Percentiles rank a stretch among this genome's conserved stretches.
Conservation (phyloP, 2,113 vertebrate genomes). For the Andinoacara biseriatus region DNA sequence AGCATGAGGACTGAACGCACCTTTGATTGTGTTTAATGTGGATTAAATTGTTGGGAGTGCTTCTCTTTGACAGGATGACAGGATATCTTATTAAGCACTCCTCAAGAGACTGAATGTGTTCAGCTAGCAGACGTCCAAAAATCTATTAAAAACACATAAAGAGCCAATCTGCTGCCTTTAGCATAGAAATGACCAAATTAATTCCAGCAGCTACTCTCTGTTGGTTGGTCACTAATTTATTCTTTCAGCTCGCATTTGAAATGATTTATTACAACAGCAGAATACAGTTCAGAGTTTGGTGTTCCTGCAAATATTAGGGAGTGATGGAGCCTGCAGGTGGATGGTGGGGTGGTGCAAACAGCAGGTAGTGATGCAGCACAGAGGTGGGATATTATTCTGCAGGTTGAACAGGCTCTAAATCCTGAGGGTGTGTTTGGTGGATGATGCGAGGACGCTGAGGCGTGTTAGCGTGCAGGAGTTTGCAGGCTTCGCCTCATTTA, state of each 20-base stretch:
- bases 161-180: background rate
- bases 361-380: background rate
- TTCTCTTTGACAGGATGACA: conserved; percentile 1
- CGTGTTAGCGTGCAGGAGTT: too few relatives aligned
- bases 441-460: too few relatives aligned
- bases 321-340: background rate
- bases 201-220: background rate
- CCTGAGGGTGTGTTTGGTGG: background rate
- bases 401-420: background rate
- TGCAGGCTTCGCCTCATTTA: too few relatives aligned
- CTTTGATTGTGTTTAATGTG: background rate
- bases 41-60: conserved; percentile 1
- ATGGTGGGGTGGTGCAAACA: background rate
- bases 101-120: background rate
- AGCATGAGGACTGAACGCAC: background rate
- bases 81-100: background rate
- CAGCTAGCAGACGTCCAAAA: background rate
- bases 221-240: background rate
- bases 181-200: background rate
- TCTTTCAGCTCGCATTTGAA: background rate
- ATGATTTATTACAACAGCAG: background rate
- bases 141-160: background rate
- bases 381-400: background rate
- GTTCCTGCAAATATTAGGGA: background rate
- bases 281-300: background rate